Percentiles rank a stretch among this genome's conserved stretches.
phyloP scores from a whole-genome alignment of 1,140 invertebrate species.

The honey bee (Apis mellifera) region DNA sequence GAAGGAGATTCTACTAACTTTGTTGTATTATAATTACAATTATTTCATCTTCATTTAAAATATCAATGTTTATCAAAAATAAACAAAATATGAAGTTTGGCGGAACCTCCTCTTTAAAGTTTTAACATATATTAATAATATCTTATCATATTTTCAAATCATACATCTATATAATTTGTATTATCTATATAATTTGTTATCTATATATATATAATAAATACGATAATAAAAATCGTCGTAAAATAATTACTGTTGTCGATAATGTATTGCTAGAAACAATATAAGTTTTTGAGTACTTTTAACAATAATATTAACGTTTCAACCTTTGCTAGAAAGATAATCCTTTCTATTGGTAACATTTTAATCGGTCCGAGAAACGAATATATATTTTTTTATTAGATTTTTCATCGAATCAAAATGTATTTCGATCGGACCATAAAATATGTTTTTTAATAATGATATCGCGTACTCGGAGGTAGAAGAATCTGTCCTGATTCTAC shows the following conservation, averaged over 20 bases:
- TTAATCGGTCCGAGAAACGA: conserved; percentile 32
- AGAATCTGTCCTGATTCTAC: background rate
- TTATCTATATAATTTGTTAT: background rate
- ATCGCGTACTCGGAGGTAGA: conserved; percentile 5
- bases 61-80: conserved; percentile 5
- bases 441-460: background rate
- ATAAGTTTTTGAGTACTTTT: conserved; percentile 1
- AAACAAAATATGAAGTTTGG: conserved; percentile 12
- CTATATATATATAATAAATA: conserved; percentile 42
- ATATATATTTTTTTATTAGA: too few relatives aligned
- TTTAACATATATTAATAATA: conserved; percentile 13
- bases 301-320: background rate
- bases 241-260: background rate
- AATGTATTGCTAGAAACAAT: conserved; percentile 7
- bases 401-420: background rate
- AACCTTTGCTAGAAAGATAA: background rate
- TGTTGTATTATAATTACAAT: background rate
- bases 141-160: background rate
- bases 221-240: conserved; percentile 10
- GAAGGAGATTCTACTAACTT: conserved; percentile 43
- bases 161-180: background rate
- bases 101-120: background rate
- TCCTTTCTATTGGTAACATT: conserved; percentile 53
- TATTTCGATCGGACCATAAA: background rate
- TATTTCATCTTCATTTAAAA: background rate